These are phyloP conservation scores for Dysmachus trigonus DNA, from an alignment of 2,888 invertebrate genomes.

Conservation along the genomic window DNA sequence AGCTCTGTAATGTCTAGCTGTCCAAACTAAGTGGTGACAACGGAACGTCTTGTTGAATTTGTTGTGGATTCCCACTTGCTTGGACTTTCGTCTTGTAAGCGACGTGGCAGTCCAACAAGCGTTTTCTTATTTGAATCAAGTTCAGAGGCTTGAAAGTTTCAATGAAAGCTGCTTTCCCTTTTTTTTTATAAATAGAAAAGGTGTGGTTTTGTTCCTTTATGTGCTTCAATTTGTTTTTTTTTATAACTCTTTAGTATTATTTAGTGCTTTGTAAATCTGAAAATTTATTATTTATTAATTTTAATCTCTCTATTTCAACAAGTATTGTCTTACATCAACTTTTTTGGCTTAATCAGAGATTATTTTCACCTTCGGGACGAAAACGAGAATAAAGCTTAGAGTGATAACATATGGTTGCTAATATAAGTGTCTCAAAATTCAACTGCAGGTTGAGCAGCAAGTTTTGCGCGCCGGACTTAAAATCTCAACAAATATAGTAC, in stretches of 20 bases:
- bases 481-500: no score
- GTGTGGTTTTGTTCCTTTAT: not conserved
- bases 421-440: no score
- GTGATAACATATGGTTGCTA: no score
- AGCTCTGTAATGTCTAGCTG: not conserved
- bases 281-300: no score
- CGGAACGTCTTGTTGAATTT: not conserved
- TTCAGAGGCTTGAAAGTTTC: not conserved
- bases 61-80: not conserved
- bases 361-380: no score
- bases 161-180: not conserved
- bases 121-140: not conserved
- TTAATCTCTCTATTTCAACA: no score
- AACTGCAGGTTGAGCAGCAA: no score
- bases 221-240: not conserved
- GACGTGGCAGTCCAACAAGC: not conserved
- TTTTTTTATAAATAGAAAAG: not conserved
- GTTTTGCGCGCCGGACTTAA: no score
- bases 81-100: not conserved
- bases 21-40: not conserved
- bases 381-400: no score
- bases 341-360: no score
- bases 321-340: no score
- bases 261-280: no score
- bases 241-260: not conserved